Evolutionary conservation across 2,113 vertebrate genomes (phyloP).

Genomic region (Burhinus oedicnemus): DNA sequence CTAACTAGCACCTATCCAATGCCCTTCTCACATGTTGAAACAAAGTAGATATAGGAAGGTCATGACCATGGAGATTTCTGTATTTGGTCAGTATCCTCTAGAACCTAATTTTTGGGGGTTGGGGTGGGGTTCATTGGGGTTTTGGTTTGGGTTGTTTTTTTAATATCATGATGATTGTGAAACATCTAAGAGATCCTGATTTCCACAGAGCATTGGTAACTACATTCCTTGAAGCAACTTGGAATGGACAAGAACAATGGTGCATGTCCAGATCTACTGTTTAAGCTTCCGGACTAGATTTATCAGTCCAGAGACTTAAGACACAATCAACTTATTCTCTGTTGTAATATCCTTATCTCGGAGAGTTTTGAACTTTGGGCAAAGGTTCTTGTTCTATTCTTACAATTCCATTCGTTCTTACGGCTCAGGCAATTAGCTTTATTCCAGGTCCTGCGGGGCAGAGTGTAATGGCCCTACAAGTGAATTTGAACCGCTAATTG

Average conservation of each 20-base stretch:
- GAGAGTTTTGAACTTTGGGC: not conserved
- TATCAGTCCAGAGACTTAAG: not conserved
- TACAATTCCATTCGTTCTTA: not conserved
- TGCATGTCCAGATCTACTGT: not conserved
- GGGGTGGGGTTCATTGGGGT: not conserved
- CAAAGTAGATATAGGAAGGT: not conserved
- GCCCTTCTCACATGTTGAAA: not conserved
- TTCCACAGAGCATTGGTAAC: not conserved
- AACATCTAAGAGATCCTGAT: not conserved
- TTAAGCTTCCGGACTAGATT: not conserved
- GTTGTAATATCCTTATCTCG: not conserved
- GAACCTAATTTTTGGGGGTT: not conserved
- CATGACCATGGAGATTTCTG: not conserved
- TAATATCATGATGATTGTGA: too few species aligned
- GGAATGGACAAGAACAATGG: not conserved
- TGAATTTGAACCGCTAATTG: not conserved
- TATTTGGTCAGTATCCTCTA: not conserved
- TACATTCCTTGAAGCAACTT: not conserved
- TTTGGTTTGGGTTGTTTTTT: too few species aligned
- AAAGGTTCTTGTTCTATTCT: not conserved
- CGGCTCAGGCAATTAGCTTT: not conserved
- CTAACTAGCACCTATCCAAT: not conserved
- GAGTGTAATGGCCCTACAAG: not conserved
- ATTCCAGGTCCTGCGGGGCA: not conserved
- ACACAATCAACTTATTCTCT: not conserved